Evolutionary conservation across 2,797 vertebrate genomes (phyloP).

Genomic region (Percopsis omiscomaycus): DNA sequence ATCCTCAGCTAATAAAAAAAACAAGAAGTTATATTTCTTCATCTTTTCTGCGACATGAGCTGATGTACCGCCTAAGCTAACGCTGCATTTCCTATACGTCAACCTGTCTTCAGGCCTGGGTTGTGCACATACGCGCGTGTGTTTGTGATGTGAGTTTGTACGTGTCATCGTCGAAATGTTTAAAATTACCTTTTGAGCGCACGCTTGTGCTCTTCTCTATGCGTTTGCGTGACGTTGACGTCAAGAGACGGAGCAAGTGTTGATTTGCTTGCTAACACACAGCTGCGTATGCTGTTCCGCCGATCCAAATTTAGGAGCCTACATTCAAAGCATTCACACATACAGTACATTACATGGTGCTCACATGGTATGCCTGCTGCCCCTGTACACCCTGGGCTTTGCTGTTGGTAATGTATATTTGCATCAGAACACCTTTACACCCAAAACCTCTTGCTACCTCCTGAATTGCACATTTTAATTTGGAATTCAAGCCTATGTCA

Average conservation of each 20-base stretch:
- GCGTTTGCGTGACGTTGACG: not conserved
- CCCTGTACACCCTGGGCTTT: conserved; percentile 2
- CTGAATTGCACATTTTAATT: not conserved
- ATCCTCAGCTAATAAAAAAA: too few relatives aligned
- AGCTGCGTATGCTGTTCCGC: conserved; percentile 24
- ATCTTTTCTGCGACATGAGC: too few relatives aligned
- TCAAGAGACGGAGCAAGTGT: not conserved
- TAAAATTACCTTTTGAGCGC: too few relatives aligned
- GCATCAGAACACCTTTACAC: conserved; percentile 33
- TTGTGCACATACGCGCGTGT: not conserved
- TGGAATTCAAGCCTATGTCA: not conserved
- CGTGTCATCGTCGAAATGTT: not conserved
- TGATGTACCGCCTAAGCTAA: too few relatives aligned
- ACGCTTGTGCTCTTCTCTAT: not conserved
- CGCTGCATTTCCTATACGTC: too few relatives aligned
- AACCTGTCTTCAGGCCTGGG: too few relatives aligned
- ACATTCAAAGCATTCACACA: conserved; percentile 9
- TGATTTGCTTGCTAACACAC: conserved; percentile 17
- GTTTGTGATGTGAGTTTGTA: not conserved
- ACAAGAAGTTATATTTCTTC: too few relatives aligned
- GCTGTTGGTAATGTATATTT: conserved; percentile 27
- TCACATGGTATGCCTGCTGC: not conserved
- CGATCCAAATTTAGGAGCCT: conserved; percentile 36
- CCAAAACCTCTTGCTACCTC: conserved; percentile 15
- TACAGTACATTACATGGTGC: not conserved